Evolutionary conservation across 2,113 vertebrate genomes (phyloP).

Genomic region (Charadrius vociferus): DNA sequence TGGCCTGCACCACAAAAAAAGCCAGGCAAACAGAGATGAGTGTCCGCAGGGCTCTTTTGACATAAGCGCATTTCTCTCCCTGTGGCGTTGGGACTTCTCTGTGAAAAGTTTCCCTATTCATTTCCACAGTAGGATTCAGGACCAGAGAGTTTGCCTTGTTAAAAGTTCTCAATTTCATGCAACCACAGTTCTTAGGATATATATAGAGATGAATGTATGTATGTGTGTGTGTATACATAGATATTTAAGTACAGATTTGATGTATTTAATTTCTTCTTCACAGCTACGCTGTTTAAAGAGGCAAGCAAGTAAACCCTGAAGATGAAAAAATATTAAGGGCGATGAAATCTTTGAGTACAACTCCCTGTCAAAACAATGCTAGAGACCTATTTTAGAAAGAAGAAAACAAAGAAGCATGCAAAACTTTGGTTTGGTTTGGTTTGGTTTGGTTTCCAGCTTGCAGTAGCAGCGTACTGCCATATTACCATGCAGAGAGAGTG

Average conservation of each 20-base stretch:
- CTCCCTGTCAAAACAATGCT: neutral
- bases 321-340: neutral
- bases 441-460: neutral
- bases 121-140: neutral
- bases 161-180: neutral
- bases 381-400: neutral
- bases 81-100: neutral
- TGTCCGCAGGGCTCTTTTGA: neutral
- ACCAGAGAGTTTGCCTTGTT: neutral
- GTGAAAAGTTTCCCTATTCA: neutral
- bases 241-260: neutral
- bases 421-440: neutral
- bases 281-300: neutral
- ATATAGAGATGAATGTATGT: neutral
- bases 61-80: fast-evolving
- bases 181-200: neutral
- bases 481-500: neutral
- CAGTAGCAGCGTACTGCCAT: neutral
- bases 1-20: neutral
- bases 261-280: neutral
- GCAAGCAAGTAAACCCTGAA: neutral
- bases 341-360: neutral
- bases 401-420: neutral
- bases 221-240: neutral
- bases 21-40: neutral